Percentiles rank a stretch among this genome's conserved stretches.
Evolutionary conservation across 2,797 vertebrate species (phyloP).

Genomic region (Eurystomus glaucurus): DNA sequence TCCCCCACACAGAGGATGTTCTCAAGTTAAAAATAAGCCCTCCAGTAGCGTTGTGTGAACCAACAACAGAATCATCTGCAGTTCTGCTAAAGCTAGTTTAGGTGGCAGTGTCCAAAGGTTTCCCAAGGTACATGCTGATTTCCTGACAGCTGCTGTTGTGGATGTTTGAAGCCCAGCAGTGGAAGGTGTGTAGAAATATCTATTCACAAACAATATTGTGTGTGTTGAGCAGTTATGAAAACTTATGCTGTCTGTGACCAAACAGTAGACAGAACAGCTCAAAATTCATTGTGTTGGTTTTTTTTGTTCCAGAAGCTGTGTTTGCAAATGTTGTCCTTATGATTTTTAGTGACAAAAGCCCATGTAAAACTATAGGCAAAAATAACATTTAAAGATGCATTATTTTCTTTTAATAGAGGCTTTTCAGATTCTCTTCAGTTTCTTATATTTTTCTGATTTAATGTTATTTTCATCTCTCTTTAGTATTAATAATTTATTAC

Average conservation of each 20-base stretch:
- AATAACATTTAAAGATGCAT: background rate
- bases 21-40: background rate
- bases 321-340: background rate
- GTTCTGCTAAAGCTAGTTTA: background rate
- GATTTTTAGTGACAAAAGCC: background rate
- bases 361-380: background rate
- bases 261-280: background rate
- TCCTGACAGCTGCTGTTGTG: rapidly evolving
- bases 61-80: background rate
- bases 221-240: background rate
- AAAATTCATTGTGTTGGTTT: background rate
- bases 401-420: background rate
- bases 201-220: background rate
- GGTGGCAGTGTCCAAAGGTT: background rate
- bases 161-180: background rate
- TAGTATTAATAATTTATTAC: background rate
- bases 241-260: background rate
- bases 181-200: background rate
- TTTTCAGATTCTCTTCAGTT: background rate
- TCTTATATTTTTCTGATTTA: background rate
- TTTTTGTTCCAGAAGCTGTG: background rate
- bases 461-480: background rate
- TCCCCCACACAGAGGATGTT: background rate
- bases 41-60: rapidly evolving
- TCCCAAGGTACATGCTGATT: rapidly evolving